phyloP scores from a whole-genome alignment of 2,888 invertebrate species.

The Trissonchulus latispiculum region DNA sequence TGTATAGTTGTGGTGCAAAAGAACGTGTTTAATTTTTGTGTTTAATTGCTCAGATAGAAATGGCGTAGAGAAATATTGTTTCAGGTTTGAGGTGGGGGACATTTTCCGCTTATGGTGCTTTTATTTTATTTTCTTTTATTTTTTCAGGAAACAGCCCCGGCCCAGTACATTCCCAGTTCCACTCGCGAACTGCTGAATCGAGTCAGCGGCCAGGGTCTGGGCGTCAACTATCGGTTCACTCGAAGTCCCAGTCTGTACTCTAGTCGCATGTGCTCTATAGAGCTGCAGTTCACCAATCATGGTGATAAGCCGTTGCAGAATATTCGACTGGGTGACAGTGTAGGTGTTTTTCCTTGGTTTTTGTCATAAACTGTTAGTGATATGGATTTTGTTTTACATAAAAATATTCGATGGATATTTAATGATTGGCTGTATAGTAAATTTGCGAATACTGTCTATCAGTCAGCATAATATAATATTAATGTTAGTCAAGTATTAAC shows the following conservation, averaged over 20 bases:
- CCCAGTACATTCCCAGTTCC: constrained; percentile 24
- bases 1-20: too few relatives aligned
- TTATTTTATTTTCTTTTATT: neutral
- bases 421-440: too few relatives aligned
- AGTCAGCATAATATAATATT: too few relatives aligned
- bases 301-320: constrained; percentile 56
- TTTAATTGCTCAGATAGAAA: too few relatives aligned
- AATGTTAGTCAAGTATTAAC: too few relatives aligned
- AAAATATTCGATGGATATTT: too few relatives aligned
- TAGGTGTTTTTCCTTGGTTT: too few relatives aligned
- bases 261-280: constrained; percentile 66
- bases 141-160: constrained; percentile 25
- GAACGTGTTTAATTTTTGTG: too few relatives aligned
- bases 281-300: constrained; percentile 66
- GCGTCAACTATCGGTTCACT: constrained; percentile 56
- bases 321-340: constrained; percentile 60
- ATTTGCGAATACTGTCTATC: too few relatives aligned
- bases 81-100: neutral
- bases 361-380: too few relatives aligned
- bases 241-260: constrained; percentile 72
- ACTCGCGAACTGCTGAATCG: constrained; percentile 43
- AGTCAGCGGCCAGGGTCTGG: constrained; percentile 48
- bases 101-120: neutral
- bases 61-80: too few relatives aligned
- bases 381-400: too few relatives aligned